A percentile compares a stretch with the other conserved stretches of the same genome.
These are phyloP conservation scores for Siniperca knerii DNA, from an alignment of 2,113 vertebrate genomes.

Conservation along the genomic window DNA sequence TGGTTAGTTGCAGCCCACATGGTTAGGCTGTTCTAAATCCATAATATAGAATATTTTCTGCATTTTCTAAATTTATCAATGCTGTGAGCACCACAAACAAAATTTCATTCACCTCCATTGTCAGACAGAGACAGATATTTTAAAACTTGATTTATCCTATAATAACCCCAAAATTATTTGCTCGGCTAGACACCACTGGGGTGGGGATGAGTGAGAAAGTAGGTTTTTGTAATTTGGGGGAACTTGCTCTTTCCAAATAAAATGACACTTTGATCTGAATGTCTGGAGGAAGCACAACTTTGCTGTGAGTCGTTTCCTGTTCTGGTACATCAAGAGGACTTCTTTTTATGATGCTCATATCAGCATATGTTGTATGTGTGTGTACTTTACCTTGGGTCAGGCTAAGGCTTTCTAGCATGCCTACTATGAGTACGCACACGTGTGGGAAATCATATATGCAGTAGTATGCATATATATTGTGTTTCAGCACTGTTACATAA, in stretches of 20 bases:
- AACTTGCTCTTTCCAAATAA: neutral
- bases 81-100: neutral
- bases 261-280: slow-evolving; percentile 1
- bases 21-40: neutral
- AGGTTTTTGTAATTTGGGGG: neutral
- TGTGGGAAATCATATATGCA: slow-evolving; percentile 30
- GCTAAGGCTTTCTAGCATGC: neutral
- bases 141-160: neutral
- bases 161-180: too few relatives aligned
- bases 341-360: neutral
- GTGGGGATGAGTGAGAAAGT: neutral
- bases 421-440: neutral
- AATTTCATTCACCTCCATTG: neutral
- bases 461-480: slow-evolving; percentile 27
- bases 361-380: neutral
- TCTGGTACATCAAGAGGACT: slow-evolving; percentile 12
- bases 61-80: neutral
- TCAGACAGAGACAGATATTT: neutral
- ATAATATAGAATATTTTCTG: neutral
- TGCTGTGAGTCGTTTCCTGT: slow-evolving; percentile 55
- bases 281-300: slow-evolving; percentile 37
- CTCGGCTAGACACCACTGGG: neutral
- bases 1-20: neutral
- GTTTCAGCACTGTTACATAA: slow-evolving; percentile 40
- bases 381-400: slow-evolving; percentile 17